These are phyloP conservation scores for Sebastes kiyomatsui DNA, from an alignment of 2,797 vertebrate genomes.

Conservation along the genomic window DNA sequence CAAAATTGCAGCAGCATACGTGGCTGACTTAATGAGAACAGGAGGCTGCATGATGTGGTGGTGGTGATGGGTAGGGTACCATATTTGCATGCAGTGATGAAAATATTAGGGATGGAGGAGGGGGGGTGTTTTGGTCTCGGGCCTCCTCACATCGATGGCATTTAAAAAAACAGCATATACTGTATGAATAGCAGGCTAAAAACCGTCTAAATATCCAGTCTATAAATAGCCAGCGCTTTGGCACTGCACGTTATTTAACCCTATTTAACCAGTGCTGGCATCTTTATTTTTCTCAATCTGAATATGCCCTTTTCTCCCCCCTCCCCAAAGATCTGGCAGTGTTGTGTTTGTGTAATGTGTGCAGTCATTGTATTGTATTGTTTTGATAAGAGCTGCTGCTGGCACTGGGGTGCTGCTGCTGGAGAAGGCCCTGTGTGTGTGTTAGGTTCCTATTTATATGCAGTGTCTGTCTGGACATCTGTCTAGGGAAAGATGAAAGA, in stretches of 20 bases:
- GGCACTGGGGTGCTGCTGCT: constrained; percentile 52
- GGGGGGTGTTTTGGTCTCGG: constrained; percentile 31
- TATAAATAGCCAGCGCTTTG: constrained; percentile 47
- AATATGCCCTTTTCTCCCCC: constrained; percentile 22
- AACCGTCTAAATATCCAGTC: constrained; percentile 11
- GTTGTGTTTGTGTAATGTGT: constrained; percentile 70
- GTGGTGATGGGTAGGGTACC: constrained; percentile 49
- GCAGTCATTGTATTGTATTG: constrained; percentile 76
- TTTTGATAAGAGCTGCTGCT: constrained; percentile 74
- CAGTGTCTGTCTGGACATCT: constrained; percentile 79
- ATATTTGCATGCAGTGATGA: constrained; percentile 60
- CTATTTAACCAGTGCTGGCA: constrained; percentile 47
- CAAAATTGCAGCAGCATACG: constrained; percentile 39
- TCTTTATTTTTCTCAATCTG: constrained; percentile 42
- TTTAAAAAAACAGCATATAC: constrained; percentile 41
- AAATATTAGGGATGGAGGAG: constrained; percentile 34
- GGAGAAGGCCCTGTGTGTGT: constrained; percentile 68
- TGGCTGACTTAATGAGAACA: constrained; percentile 36
- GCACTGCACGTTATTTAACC: constrained; percentile 32
- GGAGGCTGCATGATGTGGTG: constrained; percentile 23
- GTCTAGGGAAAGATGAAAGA: constrained; percentile 74
- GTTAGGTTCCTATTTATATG: constrained; percentile 77
- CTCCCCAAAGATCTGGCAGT: constrained; percentile 44
- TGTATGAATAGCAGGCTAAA: constrained; percentile 19
- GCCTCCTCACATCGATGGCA: constrained; percentile 65